A percentile compares a stretch with the other conserved stretches of the same genome.
These are phyloP conservation scores for Cephus nigrinus DNA, from an alignment of 2,888 invertebrate genomes.

Conservation along the genomic window DNA sequence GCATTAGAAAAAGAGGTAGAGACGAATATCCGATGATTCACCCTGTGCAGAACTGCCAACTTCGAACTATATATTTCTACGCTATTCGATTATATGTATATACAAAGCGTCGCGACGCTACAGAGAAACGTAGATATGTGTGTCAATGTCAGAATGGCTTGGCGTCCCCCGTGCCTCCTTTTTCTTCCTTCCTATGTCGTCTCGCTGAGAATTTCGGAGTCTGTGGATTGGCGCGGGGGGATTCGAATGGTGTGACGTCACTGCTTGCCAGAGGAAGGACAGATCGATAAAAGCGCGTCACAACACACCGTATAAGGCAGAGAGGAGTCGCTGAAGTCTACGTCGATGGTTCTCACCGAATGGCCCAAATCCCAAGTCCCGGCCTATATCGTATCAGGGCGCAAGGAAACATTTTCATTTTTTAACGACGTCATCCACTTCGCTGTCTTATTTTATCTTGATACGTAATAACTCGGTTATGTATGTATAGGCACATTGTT, in stretches of 20 bases:
- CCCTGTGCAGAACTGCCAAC: not conserved
- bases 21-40: not conserved
- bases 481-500: not conserved
- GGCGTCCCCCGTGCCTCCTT: not conserved
- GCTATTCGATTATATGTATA: not conserved
- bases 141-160: not conserved
- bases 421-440: not conserved
- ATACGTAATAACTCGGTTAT: not conserved
- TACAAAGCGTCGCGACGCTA: not conserved
- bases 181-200: not conserved
- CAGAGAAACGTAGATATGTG: not conserved
- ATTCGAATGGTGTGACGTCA: constrained; percentile 46
- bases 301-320: constrained; percentile 31
- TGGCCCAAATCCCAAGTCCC: not conserved
- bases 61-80: not conserved
- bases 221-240: constrained; percentile 31
- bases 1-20: not conserved
- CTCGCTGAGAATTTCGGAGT: not conserved
- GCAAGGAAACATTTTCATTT: not conserved
- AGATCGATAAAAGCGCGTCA: constrained; percentile 41
- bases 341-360: not conserved
- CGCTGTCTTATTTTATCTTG: not conserved
- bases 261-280: constrained; percentile 28
- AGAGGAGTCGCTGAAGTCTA: not conserved
- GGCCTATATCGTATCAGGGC: accelerated